phyloP scores from a whole-genome alignment of 2,113 vertebrate species.

The Cyphomyrus plagiostoma region DNA sequence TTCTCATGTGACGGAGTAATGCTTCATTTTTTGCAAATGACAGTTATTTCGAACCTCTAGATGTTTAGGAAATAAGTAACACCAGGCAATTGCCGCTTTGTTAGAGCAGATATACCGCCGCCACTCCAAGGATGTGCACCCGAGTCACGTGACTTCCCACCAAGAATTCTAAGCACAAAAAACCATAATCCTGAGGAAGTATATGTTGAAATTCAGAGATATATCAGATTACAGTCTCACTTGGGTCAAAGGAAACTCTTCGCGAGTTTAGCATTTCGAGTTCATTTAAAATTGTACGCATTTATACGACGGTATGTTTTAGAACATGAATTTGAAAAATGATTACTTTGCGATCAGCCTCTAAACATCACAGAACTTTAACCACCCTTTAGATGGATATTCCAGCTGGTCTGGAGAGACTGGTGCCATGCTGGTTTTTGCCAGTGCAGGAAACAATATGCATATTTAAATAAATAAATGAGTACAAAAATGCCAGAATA shows the following conservation, averaged over 20 bases:
- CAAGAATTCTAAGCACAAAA: slow-evolving; percentile 2
- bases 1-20: background rate
- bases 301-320: background rate
- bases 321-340: background rate
- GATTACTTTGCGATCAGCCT: background rate
- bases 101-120: background rate
- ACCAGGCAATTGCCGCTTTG: background rate
- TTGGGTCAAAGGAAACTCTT: background rate
- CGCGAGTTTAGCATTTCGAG: background rate
- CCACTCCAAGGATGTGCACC: background rate
- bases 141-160: slow-evolving; percentile 15
- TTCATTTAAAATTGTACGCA: background rate
- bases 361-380: background rate
- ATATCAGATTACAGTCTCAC: background rate
- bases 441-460: background rate
- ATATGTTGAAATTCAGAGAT: background rate
- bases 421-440: background rate
- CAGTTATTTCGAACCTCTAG: background rate
- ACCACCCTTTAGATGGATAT: background rate
- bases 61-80: background rate
- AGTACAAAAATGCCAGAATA: background rate
- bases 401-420: background rate
- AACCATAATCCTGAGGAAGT: slow-evolving; percentile 10
- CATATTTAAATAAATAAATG: background rate
- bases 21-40: background rate